Conservation (phyloP, 23 tunicate species). For the Pegea sp. region DNA sequence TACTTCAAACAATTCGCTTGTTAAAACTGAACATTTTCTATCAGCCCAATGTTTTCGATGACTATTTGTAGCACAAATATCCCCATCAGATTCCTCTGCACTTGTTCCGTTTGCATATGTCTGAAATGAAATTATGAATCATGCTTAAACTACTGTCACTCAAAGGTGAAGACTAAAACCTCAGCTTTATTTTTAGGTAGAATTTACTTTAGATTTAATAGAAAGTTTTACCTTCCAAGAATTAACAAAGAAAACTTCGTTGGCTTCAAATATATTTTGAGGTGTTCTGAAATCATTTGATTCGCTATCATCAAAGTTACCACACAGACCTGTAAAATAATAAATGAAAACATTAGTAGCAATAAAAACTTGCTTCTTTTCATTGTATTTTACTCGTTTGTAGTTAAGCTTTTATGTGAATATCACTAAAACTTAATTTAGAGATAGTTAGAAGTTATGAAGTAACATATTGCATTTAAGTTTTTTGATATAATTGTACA, state of each 20-base stretch:
- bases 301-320: conserved; percentile 85
- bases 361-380: too few relatives aligned
- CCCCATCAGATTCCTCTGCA: conserved; percentile 63
- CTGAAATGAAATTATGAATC: conserved; percentile 10
- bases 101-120: conserved; percentile 59
- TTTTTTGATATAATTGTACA: too few relatives aligned
- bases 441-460: too few relatives aligned
- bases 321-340: conserved; percentile 57
- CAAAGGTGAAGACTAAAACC: too few relatives aligned
- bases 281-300: conserved; percentile 82
- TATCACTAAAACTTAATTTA: too few relatives aligned
- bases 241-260: conserved; percentile 84
- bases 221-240: conserved; percentile 55
- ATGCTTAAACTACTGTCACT: too few relatives aligned
- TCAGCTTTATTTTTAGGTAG: too few relatives aligned
- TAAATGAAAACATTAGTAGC: too few relatives aligned
- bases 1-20: conserved; percentile 71
- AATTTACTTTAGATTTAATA: neutral
- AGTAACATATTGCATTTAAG: too few relatives aligned
- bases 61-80: conserved; percentile 58
- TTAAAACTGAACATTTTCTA: conserved; percentile 71
- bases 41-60: conserved; percentile 96
- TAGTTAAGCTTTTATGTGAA: too few relatives aligned
- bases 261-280: conserved; percentile 78
- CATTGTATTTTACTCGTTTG: too few relatives aligned